These are phyloP conservation scores for Tolypeutes matacus DNA, from an alignment of 2,797 vertebrate genomes.

Conservation along the genomic window DNA sequence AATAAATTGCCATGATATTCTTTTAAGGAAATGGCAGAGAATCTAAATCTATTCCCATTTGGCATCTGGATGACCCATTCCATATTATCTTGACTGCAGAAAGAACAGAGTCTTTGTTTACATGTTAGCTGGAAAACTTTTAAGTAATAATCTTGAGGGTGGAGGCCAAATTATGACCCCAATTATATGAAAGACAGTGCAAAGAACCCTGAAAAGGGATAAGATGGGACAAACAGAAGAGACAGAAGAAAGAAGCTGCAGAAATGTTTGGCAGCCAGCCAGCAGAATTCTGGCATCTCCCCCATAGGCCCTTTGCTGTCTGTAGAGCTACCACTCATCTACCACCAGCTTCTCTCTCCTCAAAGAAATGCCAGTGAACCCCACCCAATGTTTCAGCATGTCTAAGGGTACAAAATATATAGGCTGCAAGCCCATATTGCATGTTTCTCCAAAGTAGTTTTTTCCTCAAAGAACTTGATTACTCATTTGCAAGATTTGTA, in stretches of 20 bases:
- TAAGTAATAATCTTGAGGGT: slow-evolving; percentile 68
- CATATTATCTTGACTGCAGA: slow-evolving; percentile 63
- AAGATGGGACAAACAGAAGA: slow-evolving; percentile 63
- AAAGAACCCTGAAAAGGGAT: slow-evolving; percentile 48
- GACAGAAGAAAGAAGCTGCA: slow-evolving; percentile 47
- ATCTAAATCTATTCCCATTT: neutral
- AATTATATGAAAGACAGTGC: slow-evolving; percentile 60
- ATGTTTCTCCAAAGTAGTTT: neutral
- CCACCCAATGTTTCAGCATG: neutral
- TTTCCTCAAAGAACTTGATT: neutral
- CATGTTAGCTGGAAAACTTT: slow-evolving; percentile 62
- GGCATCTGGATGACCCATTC: slow-evolving; percentile 32
- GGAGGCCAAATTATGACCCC: slow-evolving; percentile 65
- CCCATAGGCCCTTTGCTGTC: neutral
- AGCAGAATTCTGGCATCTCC: slow-evolving; percentile 8
- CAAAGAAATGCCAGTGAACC: neutral
- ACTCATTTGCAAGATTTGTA: neutral
- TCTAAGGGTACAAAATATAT: neutral
- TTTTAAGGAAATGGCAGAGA: slow-evolving; percentile 69
- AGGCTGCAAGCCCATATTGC: neutral
- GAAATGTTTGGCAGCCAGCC: slow-evolving; percentile 15
- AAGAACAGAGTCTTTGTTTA: slow-evolving; percentile 73
- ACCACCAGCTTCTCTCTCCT: neutral
- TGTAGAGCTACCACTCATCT: neutral
- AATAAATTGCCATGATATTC: neutral